Evolutionary conservation across 2,888 invertebrate genomes (phyloP).

Genomic region (Protophormia terraenovae): DNA sequence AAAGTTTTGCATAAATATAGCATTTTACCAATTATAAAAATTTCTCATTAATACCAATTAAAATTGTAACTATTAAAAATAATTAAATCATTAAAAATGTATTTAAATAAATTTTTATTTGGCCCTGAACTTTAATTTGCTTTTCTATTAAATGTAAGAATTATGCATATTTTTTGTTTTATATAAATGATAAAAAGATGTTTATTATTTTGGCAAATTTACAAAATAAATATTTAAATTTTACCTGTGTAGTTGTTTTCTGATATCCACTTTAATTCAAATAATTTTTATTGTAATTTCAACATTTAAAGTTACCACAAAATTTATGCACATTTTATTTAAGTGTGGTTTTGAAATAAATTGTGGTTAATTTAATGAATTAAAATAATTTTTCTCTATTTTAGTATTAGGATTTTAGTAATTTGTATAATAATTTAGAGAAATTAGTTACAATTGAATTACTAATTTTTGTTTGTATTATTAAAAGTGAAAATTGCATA

Average conservation of each 20-base stretch:
- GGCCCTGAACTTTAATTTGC: not conserved
- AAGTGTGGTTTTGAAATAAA: constrained; percentile 45
- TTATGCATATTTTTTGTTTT: not conserved
- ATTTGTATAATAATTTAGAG: not conserved
- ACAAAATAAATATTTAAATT: not conserved
- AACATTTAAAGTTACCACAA: constrained; percentile 18
- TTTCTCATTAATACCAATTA: not conserved
- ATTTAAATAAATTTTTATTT: not conserved
- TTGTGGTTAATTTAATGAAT: constrained; percentile 51
- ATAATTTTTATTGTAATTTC: not conserved
- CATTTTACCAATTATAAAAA: too few species aligned
- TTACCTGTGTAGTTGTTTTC: not conserved
- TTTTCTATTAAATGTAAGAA: not conserved
- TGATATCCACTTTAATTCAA: not conserved
- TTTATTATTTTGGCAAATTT: not conserved
- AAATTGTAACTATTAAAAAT: not conserved
- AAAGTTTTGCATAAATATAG: not conserved
- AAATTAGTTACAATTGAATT: not conserved
- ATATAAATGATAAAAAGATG: too few species aligned
- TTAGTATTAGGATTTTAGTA: not conserved
- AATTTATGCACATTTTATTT: constrained; percentile 27
- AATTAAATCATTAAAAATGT: not conserved
- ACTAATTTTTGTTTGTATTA: not conserved
- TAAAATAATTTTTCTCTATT: constrained; percentile 7
- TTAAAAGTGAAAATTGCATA: too few species aligned